These are phyloP conservation scores for Drosophila melanogaster DNA, from an alignment of 1,140 invertebrate species.

Conservation along the genomic window Release_6_plus_ISO1_MT NT_033779.5:12401501-12402000, in stretches of 20 bases:
- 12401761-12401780: constrained; percentile 44
- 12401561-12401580: constrained; percentile 65
- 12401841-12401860: not conserved
- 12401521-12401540: constrained; percentile 63
- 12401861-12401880: constrained; percentile 8
- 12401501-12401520: not conserved
- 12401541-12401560: constrained; percentile 68
- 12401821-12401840: constrained; percentile 2
- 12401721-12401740: constrained; percentile 69
- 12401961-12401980: too few species aligned
- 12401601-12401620: constrained; percentile 52
- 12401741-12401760: constrained; percentile 26
- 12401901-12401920: constrained; percentile 16
- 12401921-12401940: too few species aligned
- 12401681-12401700: not conserved
- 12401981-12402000: too few species aligned
- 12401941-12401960: too few species aligned
- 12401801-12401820: constrained; percentile 38
- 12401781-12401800: constrained; percentile 58
- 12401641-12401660: not conserved
- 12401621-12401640: constrained; percentile 10
- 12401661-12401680: not conserved
- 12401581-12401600: constrained; percentile 71
- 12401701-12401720: constrained; percentile 46
- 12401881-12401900: constrained; percentile 45